phyloP scores from a whole-genome alignment of 2,888 invertebrate genomes.

The Rhamphomyia laevipes region DNA sequence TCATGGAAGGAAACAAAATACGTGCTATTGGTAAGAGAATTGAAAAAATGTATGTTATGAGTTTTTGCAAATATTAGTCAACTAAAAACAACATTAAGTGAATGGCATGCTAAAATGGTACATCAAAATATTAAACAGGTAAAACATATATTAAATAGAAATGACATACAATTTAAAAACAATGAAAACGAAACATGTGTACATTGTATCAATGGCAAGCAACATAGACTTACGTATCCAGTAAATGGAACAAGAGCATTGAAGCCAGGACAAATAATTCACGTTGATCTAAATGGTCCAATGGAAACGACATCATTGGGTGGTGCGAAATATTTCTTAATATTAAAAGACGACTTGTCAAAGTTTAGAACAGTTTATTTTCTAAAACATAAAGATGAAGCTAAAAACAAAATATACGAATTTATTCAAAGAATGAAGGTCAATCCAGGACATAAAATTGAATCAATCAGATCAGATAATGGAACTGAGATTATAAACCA shows the following conservation, averaged over 20 bases:
- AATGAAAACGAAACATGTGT: too few species aligned
- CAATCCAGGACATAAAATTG: background rate
- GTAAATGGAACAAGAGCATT: background rate
- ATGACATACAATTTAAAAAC: too few species aligned
- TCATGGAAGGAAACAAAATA: background rate
- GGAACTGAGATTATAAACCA: conserved; percentile 3
- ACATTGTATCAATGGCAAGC: too few species aligned
- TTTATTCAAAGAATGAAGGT: background rate
- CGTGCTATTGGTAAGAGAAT: background rate
- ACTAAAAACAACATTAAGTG: background rate
- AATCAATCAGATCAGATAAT: conserved; percentile 2
- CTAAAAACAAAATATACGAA: background rate
- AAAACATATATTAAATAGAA: too few species aligned
- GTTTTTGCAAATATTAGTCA: background rate
- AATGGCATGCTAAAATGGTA: background rate
- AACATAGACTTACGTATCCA: background rate
- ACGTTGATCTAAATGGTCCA: background rate
- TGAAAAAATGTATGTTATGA: background rate
- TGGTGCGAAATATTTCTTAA: too few species aligned
- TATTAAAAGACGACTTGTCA: too few species aligned
- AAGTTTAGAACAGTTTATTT: too few species aligned
- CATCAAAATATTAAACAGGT: background rate
- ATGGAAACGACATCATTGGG: background rate
- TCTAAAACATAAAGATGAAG: background rate
- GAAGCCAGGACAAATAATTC: background rate